These are phyloP conservation scores for Vombatus ursinus DNA, from an alignment of 2,113 vertebrate genomes.

Conservation along the genomic window DNA sequence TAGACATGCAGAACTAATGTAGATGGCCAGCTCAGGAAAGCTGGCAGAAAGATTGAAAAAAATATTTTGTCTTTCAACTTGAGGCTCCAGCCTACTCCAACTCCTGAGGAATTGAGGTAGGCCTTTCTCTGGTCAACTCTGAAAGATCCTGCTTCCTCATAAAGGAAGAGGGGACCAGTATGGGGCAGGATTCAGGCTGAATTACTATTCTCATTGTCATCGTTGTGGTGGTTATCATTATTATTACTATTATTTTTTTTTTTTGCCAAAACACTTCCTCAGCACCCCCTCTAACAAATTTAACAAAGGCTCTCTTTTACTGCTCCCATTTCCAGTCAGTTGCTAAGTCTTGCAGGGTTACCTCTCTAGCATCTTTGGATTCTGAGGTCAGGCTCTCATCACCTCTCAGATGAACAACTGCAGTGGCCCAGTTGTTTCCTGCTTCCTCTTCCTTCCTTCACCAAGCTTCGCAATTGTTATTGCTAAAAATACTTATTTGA, in stretches of 20 bases:
- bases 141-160: neutral
- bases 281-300: neutral
- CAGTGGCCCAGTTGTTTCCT: neutral
- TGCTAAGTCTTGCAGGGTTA: neutral
- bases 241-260: neutral
- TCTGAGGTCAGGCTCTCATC: neutral
- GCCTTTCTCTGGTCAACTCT: neutral
- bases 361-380: neutral
- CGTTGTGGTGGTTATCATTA: neutral
- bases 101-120: neutral
- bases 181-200: neutral
- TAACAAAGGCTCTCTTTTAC: neutral
- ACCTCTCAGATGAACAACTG: neutral
- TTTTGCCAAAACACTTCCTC: neutral
- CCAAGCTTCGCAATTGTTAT: too few species aligned
- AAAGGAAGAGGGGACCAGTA: neutral
- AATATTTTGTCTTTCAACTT: constrained; percentile 16
- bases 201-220: neutral
- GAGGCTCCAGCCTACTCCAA: neutral
- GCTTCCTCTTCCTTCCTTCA: too few species aligned
- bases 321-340: neutral
- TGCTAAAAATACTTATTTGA: too few species aligned
- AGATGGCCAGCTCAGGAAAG: constrained; percentile 73
- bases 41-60: constrained; percentile 66
- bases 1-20: constrained; percentile 72